Base-by-base conservation (phyloP, 2,113 vertebrate species). In the Monarcha castaneiventris region DNA sequence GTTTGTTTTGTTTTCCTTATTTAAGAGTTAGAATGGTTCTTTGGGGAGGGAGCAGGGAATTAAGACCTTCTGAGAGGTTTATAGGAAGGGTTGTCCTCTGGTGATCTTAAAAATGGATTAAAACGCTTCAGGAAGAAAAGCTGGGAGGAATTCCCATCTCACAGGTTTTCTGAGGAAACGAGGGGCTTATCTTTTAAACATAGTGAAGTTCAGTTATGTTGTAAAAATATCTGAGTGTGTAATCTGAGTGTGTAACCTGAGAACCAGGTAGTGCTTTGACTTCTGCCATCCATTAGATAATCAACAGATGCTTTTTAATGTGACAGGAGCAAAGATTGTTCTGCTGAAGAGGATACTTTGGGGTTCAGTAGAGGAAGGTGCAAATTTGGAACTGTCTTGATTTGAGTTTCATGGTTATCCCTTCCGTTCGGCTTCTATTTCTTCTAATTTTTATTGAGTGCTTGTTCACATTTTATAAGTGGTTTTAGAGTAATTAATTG, bases 61-160 rank as follows among this genome's bases (percentile, higher is more conserved):
- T 73, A 89, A 92, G 52, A 68, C 32, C 74, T 91, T 84, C 52
- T 63, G 72, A 63, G n/a, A 89, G 66, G 9, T 86, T 94, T 92
- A 52, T 67, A 32, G 41, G 86, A 90, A 55, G 14, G 13, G 37
- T 81, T 93, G 91, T 84, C 61, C 76, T 95, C 86, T 81, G 39
- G 44, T 84, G 51, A 75, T 79, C 82, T 61, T 84, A 67, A 21
- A 90, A 81, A 49, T 95, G 66, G 73, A 89, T 96, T 94, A 75
- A 81, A 95, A 84, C 0, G 0, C 64, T 68, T 81, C 14, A 58
- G 37, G 18, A 92, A 18, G 55, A 55, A 90, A 90, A 73, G 54
- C 46, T 69, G 17, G 14, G 51, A 71, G 77, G 51, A 86, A 74
- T 87, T 90, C 52, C n/a, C 23, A 16, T 86, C 73, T 81, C 64